Conservation (phyloP, 2,797 vertebrate species). For the Gymnoscopelus microlampas region DNA sequence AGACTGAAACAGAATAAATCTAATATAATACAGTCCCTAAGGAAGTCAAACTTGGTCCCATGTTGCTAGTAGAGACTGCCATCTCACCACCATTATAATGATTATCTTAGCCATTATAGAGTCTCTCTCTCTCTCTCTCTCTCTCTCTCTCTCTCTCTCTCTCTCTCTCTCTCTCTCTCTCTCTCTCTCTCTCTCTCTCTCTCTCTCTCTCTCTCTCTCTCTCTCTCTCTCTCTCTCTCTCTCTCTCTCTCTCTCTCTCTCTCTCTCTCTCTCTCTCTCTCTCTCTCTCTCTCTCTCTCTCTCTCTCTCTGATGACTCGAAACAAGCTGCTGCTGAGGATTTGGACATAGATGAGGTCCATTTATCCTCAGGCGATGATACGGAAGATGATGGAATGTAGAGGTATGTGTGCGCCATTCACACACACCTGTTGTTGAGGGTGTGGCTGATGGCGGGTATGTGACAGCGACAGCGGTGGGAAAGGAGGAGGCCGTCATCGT, state of each 20-base stretch:
- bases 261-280: constrained; percentile 6
- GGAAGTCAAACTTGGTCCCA: constrained; percentile 14
- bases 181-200: constrained; percentile 11
- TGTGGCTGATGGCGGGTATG: constrained; percentile 54
- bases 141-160: constrained; percentile 10
- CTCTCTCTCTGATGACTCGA: constrained; percentile 5
- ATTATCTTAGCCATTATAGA: no score
- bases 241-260: constrained; percentile 6
- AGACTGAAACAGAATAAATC: constrained; percentile 23
- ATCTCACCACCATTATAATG: constrained; percentile 27
- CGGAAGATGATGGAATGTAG: background rate
- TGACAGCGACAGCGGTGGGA: constrained; percentile 38
- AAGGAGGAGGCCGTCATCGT: background rate
- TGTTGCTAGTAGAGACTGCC: constrained; percentile 20
- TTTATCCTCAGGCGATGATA: background rate
- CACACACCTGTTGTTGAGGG: constrained; percentile 53
- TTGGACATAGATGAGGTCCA: constrained; percentile 17
- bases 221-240: background rate
- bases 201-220: background rate
- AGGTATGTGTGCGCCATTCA: constrained; percentile 18
- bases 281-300: background rate
- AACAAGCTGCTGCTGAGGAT: constrained; percentile 7
- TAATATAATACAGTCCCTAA: constrained; percentile 14
- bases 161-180: constrained; percentile 12
- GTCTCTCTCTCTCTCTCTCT: constrained; percentile 5